phyloP scores from a whole-genome alignment of 2,888 invertebrate genomes.

The Heteromyza rotundicornis region DNA sequence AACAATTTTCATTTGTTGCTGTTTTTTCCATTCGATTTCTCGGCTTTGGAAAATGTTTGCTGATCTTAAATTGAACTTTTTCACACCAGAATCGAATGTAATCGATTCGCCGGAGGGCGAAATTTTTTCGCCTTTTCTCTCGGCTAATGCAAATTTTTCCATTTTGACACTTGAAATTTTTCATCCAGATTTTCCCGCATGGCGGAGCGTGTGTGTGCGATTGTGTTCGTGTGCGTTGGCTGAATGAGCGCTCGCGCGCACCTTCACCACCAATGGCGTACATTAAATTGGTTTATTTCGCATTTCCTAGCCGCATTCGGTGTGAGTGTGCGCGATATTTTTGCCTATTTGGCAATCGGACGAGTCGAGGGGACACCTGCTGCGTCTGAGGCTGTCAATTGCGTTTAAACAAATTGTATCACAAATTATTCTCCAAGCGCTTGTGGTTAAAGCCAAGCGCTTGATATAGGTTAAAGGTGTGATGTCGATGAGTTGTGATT shows the following conservation, averaged over 20 bases:
- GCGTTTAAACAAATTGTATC: constrained; percentile 47
- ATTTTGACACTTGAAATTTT: constrained; percentile 43
- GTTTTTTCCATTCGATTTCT: too few species aligned
- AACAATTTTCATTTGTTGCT: too few species aligned
- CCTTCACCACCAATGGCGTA: constrained; percentile 52
- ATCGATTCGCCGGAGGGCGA: constrained; percentile 53
- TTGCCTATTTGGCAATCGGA: not conserved
- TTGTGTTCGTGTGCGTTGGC: too few species aligned
- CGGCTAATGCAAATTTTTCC: constrained; percentile 38
- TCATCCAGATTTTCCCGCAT: constrained; percentile 35
- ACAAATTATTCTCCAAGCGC: constrained; percentile 50
- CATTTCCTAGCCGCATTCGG: constrained; percentile 24
- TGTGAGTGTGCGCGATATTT: constrained; percentile 12
- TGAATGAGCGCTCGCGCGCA: too few species aligned
- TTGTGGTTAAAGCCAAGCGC: too few species aligned
- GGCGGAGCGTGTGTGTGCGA: too few species aligned
- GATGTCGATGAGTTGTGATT: too few species aligned
- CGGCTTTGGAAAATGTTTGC: constrained; percentile 25
- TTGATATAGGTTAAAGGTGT: too few species aligned
- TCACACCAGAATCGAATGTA: constrained; percentile 59
- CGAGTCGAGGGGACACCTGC: constrained; percentile 34
- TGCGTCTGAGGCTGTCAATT: constrained; percentile 43
- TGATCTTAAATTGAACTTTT: constrained; percentile 56
- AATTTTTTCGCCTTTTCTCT: constrained; percentile 15
- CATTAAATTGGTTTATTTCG: constrained; percentile 54